Base-by-base conservation (phyloP, 1,140 invertebrate species). In the Drosophila oshimai region DNA sequence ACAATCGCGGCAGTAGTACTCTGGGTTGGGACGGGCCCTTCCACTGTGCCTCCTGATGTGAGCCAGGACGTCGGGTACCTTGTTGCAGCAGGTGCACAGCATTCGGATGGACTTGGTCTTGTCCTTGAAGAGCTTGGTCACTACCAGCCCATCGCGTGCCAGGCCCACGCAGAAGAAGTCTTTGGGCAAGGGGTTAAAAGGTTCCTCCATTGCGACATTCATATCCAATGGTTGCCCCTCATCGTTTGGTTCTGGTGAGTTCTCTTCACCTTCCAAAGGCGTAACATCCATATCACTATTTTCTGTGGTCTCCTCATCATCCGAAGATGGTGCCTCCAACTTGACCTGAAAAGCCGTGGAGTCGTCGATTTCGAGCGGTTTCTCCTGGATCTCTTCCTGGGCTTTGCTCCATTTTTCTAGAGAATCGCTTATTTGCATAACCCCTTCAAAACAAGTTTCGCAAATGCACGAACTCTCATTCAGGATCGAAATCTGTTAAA, bases 351-450 rank as follows among this genome's bases (percentile, higher is more conserved):
- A 58, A 4, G 17, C 49, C n/a, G 20, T 20, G 3, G 55, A 61
- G 15, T 61, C 58, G 28, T 62, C 58, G 33, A 62, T 61, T n/a
- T 62, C 58, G 4, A 61, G 20, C 10, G 58, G 54, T 6, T 2
- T 34, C 2, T 45, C 54, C n/a, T 33, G 28, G 1, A 45, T 12
- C 1, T 3, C 15, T 2, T 61, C 37, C 9, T 62, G 26, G 13
- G 22, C 22, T 6, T 15, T 26, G 37, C 28, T 20, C 58, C 58
- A 62, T 12, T 26, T 33, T 12, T 24, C 37, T 0, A 62, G 12
- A 10, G 28, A 62, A 15, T 44, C 20, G 28, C 55, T 45, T 7
- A 62, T 42, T 3, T 12, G 20, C 3, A 44, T 22, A 9, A 44
- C 20, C 0, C 18, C 9, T 0, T n/a, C 36, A 6, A 62, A 62